Evolutionary conservation across 1,140 invertebrate genomes (phyloP).

Genomic region (Macrobrachium nipponense): DNA sequence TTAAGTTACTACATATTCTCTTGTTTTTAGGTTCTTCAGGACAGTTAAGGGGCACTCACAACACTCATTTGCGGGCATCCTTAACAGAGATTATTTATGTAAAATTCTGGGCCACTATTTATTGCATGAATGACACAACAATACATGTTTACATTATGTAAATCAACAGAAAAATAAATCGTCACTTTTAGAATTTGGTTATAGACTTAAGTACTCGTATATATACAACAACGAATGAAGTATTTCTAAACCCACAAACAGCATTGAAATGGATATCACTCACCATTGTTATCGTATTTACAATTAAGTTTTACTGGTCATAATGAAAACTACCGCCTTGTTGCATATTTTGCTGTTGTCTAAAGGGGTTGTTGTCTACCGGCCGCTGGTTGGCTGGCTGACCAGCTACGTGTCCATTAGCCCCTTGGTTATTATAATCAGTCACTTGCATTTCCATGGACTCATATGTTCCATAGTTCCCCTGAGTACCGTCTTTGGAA

Average conservation of each 20-base stretch:
- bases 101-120: too few species aligned
- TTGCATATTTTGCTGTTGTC: slow-evolving; percentile 68
- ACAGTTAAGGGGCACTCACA: background rate
- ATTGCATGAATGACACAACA: too few species aligned
- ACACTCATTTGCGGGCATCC: background rate
- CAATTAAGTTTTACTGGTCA: slow-evolving; percentile 56
- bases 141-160: too few species aligned
- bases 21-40: background rate
- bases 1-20: too few species aligned
- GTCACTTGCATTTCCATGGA: slow-evolving; percentile 65
- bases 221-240: too few species aligned
- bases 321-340: slow-evolving; percentile 59
- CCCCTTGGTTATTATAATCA: slow-evolving; percentile 75
- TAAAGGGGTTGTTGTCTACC: slow-evolving; percentile 62
- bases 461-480: slow-evolving; percentile 60
- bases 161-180: too few species aligned
- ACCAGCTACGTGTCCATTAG: slow-evolving; percentile 65
- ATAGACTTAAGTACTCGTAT: too few species aligned
- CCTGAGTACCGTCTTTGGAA: slow-evolving; percentile 67
- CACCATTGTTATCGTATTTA: slow-evolving; percentile 20
- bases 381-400: slow-evolving; percentile 35
- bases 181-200: too few species aligned
- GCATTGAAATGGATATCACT: too few species aligned
- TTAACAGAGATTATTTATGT: background rate
- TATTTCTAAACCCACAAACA: too few species aligned